phyloP scores from a whole-genome alignment of 2,797 vertebrate species.

The Liasis olivaceus region DNA sequence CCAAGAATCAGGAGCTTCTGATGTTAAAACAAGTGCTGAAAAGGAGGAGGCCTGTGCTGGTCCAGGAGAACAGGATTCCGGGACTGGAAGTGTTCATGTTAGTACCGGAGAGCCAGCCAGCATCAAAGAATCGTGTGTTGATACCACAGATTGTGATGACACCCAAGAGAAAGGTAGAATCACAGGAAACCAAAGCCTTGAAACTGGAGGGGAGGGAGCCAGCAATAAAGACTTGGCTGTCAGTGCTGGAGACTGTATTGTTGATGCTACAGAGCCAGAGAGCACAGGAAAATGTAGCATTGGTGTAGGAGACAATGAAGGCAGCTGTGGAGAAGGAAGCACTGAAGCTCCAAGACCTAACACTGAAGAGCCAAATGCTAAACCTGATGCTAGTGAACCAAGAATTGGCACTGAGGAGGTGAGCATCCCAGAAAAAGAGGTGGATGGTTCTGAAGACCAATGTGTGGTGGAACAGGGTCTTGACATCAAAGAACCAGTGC shows the following conservation, averaged over 20 bases:
- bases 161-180: not conserved
- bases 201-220: not conserved
- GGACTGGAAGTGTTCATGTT: not conserved
- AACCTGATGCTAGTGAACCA: not conserved
- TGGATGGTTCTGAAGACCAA: not conserved
- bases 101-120: not conserved
- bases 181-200: not conserved
- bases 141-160: not conserved
- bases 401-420: not conserved
- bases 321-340: not conserved
- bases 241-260: not conserved
- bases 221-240: not conserved
- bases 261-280: not conserved
- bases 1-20: not conserved
- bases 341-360: not conserved
- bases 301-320: not conserved
- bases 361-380: not conserved
- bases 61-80: not conserved
- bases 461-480: not conserved
- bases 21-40: not conserved
- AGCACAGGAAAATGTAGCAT: not conserved
- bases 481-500: not conserved
- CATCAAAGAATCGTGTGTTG: not conserved
- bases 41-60: not conserved
- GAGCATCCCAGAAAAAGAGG: not conserved